These are phyloP conservation scores for Zele albiditarsus DNA, from an alignment of 2,888 invertebrate species.

Conservation along the genomic window DNA sequence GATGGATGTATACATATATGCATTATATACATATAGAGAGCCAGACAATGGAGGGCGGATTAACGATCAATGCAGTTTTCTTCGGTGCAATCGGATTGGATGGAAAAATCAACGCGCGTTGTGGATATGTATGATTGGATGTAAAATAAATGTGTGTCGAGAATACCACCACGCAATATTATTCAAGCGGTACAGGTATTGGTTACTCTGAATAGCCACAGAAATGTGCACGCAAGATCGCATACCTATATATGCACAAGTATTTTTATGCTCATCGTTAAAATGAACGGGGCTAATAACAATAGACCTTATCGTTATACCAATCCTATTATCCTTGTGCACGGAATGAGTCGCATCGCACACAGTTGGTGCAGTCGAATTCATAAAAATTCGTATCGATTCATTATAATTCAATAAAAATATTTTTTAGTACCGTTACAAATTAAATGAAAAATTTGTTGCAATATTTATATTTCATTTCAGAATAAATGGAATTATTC, in stretches of 20 bases:
- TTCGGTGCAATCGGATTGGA: constrained; percentile 30
- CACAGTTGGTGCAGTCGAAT: background rate
- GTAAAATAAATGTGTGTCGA: constrained; percentile 16
- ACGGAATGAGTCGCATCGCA: background rate
- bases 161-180: background rate
- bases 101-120: background rate
- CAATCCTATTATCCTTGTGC: constrained; percentile 25
- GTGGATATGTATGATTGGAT: constrained; percentile 2
- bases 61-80: constrained; percentile 42
- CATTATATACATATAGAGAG: constrained; percentile 14
- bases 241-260: background rate
- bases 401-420: background rate
- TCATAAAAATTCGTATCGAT: background rate
- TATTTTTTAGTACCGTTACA: background rate
- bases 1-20: constrained; percentile 19
- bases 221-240: constrained; percentile 18
- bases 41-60: constrained; percentile 38
- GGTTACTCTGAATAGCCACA: constrained; percentile 7
- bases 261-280: constrained; percentile 41
- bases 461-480: background rate
- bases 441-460: background rate
- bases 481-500: background rate
- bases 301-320: constrained; percentile 35
- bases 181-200: background rate
- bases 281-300: constrained; percentile 37